phyloP scores from a whole-genome alignment of 1,140 invertebrate genomes.

The Theocolax elegans region DNA sequence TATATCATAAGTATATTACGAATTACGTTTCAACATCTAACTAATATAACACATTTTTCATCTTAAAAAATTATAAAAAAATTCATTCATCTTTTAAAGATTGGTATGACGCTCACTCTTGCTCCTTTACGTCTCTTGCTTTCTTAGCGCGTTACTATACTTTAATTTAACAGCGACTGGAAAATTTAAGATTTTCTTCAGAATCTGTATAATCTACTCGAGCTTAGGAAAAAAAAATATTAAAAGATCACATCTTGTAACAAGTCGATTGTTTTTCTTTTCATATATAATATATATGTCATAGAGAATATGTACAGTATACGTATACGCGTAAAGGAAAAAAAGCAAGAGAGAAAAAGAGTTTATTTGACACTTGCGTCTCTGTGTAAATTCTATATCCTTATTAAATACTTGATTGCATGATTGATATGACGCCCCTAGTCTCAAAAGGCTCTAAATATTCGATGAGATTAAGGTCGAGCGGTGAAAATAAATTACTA shows the following conservation, averaged over 20 bases:
- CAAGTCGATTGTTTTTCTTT: background rate
- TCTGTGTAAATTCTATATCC: slow-evolving; percentile 33
- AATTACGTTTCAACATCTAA: slow-evolving; percentile 33
- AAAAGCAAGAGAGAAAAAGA: slow-evolving; percentile 38
- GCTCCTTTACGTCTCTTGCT: slow-evolving; percentile 7
- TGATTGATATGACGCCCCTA: slow-evolving; percentile 64
- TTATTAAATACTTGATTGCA: slow-evolving; percentile 58
- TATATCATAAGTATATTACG: slow-evolving; percentile 24
- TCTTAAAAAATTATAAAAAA: slow-evolving; percentile 40
- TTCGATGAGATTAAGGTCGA: slow-evolving; percentile 51
- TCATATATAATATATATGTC: too few species aligned
- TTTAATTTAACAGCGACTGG: background rate
- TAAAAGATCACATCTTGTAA: background rate
- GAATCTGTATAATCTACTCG: background rate
- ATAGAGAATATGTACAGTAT: slow-evolving; percentile 8
- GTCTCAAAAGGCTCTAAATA: slow-evolving; percentile 43
- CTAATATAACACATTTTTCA: slow-evolving; percentile 30
- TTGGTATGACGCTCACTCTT: slow-evolving; percentile 22
- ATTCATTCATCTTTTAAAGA: slow-evolving; percentile 31
- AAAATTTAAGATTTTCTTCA: background rate
- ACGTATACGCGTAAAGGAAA: background rate
- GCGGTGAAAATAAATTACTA: slow-evolving; percentile 64
- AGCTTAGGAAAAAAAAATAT: background rate
- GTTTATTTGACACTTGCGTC: slow-evolving; percentile 11
- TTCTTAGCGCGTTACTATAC: background rate